Conservation (phyloP, 92 coral and sea anemone species). For the Virgularia gustaviana region DNA sequence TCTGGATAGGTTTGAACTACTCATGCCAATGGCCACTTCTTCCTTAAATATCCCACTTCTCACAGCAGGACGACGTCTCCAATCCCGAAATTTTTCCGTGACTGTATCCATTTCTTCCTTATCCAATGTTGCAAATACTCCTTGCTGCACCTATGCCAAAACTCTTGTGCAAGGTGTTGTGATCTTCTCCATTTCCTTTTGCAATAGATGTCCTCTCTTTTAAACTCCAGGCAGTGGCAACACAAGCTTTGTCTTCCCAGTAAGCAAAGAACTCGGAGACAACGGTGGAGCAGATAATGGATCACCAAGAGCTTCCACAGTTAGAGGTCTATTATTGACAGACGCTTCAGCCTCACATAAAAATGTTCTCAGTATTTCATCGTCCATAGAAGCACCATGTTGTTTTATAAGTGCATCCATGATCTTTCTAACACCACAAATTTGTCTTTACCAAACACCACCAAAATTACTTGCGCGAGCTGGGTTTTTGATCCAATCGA, state of each 20-base stretch:
- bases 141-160: too few species aligned
- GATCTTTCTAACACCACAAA: slow-evolving; percentile 18
- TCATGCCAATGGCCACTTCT: too few species aligned
- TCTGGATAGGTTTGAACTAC: too few species aligned
- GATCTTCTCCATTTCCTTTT: slow-evolving; percentile 46
- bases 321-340: slow-evolving; percentile 53
- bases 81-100: too few species aligned
- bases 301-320: slow-evolving; percentile 48
- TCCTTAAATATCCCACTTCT: too few species aligned
- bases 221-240: slow-evolving; percentile 54
- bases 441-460: slow-evolving; percentile 40
- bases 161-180: too few species aligned
- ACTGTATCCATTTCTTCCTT: too few species aligned
- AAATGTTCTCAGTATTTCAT: too few species aligned
- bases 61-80: too few species aligned
- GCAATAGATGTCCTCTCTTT: slow-evolving; percentile 47
- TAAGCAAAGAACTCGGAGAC: slow-evolving; percentile 54
- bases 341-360: slow-evolving; percentile 53
- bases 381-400: slow-evolving; percentile 10
- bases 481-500: slow-evolving; percentile 34
- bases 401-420: slow-evolving; percentile 19
- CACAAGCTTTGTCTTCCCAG: slow-evolving; percentile 54
- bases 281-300: slow-evolving; percentile 48
- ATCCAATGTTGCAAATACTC: too few species aligned
- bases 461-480: slow-evolving; percentile 44